Evolutionary conservation across 2,888 invertebrate genomes (phyloP).

Genomic region (Eupithecia subfuscata): DNA sequence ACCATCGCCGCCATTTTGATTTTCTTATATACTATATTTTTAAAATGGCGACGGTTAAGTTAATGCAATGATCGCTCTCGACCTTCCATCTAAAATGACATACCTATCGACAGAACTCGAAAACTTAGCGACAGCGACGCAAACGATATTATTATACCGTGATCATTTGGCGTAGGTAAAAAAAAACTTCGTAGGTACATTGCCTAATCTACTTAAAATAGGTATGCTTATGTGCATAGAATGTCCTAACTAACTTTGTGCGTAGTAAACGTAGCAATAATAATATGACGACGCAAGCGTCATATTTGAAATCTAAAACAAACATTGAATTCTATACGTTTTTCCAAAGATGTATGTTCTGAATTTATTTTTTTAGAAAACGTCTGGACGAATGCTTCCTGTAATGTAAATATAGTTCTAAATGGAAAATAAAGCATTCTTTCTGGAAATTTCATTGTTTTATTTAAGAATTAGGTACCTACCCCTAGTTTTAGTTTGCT

Average conservation of each 20-base stretch:
- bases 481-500: not conserved
- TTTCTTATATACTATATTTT: not conserved
- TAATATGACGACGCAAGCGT: slow-evolving; percentile 25
- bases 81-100: not conserved
- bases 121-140: not conserved
- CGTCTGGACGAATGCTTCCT: slow-evolving; percentile 53
- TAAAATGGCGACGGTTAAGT: not conserved
- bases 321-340: slow-evolving; percentile 55
- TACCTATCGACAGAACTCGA: not conserved
- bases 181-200: not conserved
- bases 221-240: not conserved
- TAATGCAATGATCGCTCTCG: not conserved
- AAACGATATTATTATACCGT: not conserved
- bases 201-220: not conserved
- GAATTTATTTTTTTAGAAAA: slow-evolving; percentile 68
- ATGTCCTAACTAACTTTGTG: slow-evolving; percentile 13
- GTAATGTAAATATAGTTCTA: slow-evolving; percentile 65
- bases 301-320: slow-evolving; percentile 40
- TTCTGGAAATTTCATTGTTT: slow-evolving; percentile 53
- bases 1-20: not conserved
- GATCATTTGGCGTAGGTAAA: not conserved
- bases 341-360: slow-evolving; percentile 66
- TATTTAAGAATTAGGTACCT: slow-evolving; percentile 18
- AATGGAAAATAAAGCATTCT: slow-evolving; percentile 64
- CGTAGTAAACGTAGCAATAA: slow-evolving; percentile 37